Base-by-base conservation (phyloP, 2,888 invertebrate species). In the Dicyrtomina minuta region DNA sequence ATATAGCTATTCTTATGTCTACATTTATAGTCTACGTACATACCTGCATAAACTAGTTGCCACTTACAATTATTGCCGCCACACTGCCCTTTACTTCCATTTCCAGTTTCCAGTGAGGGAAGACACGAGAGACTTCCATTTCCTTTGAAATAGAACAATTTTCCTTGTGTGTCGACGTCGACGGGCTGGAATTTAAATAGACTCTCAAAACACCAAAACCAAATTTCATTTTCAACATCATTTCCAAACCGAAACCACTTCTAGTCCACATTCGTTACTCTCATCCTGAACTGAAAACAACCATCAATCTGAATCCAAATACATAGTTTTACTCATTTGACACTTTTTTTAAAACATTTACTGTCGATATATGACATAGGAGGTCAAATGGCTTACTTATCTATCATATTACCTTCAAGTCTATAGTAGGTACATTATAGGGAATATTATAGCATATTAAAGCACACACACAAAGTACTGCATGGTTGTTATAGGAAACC, bases 11-110 rank as follows among this genome's bases (percentile, higher is more conserved):
- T n/a, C n/a, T n/a, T n/a, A n/a, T n/a, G n/a, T n/a, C n/a, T n/a
- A n/a, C n/a, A n/a, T n/a, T n/a, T n/a, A n/a, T n/a, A n/a, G n/a
- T n/a, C n/a, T n/a, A n/a, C n/a, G 46, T n/a, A 17, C 15, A 26
- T 39, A 58, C 17, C 33, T 33, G 58, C 17, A 39, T 44, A 61
- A 61, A 61, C 61, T 61, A 61, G 46, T 61, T 61, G 61, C 61
- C 46, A 61, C 61, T 61, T 61, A 46, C 26, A 44, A 61, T 61
- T 61, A 61, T 46, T 61, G 15, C 61, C 61, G 61, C 61, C 61
- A 61, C 61, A 46, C 61, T 61, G 61, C 61, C 46, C 46, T 20
- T n/a, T n/a, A 15, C 64, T 22, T 51, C 22, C 64, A 64, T 64
- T 51, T 64, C 64, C 62, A 56, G 4, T 17, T 46, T 15, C 15